Conservation (phyloP, 2,888 invertebrate species). For the Synergus umbraculus region DNA sequence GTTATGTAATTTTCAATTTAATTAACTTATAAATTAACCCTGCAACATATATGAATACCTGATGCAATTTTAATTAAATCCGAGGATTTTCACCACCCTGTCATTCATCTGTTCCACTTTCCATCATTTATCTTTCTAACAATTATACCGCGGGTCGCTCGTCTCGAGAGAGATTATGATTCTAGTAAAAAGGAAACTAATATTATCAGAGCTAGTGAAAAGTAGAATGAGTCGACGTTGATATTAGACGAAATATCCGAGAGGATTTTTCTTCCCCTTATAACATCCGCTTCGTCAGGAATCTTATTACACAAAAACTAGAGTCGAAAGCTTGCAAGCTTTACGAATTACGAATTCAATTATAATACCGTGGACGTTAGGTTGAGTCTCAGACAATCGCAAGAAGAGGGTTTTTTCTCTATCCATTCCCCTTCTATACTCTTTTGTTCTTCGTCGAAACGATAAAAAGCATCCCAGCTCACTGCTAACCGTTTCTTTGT, state of each 20-base stretch:
- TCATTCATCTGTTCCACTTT: background rate
- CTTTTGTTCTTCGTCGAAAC: conserved; percentile 1
- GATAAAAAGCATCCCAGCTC: conserved; percentile 47
- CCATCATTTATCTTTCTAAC: conserved; percentile 4
- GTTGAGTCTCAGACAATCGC: background rate
- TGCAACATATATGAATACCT: background rate
- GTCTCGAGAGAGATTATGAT: background rate
- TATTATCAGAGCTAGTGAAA: background rate
- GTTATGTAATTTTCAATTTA: too few relatives aligned
- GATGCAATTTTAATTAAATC: background rate
- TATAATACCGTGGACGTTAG: conserved; percentile 6
- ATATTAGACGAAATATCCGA: conserved; percentile 8
- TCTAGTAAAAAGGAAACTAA: conserved; percentile 11
- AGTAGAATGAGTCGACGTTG: background rate
- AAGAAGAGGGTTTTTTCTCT: background rate
- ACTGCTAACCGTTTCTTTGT: conserved; percentile 43
- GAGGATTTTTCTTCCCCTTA: background rate
- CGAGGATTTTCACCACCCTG: background rate
- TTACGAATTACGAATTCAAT: conserved; percentile 31
- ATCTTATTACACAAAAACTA: background rate
- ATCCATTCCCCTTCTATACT: conserved; percentile 18
- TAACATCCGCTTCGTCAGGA: background rate
- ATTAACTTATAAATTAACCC: background rate
- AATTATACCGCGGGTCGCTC: background rate
- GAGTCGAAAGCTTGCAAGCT: background rate